Conservation (phyloP, 2,888 invertebrate species). For the Arrhopalites spinosus region DNA sequence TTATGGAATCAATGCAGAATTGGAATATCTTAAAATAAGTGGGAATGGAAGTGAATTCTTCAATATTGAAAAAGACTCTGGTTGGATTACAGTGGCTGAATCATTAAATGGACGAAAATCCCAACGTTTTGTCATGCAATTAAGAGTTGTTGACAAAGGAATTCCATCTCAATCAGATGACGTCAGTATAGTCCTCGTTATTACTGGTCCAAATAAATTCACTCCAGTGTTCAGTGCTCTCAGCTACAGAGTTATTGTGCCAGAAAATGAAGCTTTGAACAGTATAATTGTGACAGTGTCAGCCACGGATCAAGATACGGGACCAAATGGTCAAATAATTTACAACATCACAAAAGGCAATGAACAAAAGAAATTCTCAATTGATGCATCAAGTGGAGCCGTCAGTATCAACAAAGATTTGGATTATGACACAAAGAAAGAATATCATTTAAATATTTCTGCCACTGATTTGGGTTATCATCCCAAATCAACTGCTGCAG, state of each 20-base stretch:
- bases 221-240: conserved; percentile 81
- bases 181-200: conserved; percentile 72
- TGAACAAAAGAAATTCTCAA: conserved; percentile 76
- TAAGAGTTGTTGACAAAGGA: conserved; percentile 83
- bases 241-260: conserved; percentile 83
- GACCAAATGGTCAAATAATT: conserved; percentile 86
- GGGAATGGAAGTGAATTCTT: conserved; percentile 81
- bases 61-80: conserved; percentile 73
- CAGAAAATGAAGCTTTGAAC: conserved; percentile 84
- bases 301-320: conserved; percentile 82
- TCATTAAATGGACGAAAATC: conserved; percentile 62
- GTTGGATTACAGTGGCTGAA: conserved; percentile 78
- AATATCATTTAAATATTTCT: conserved; percentile 84
- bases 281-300: conserved; percentile 82
- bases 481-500: conserved; percentile 79
- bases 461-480: conserved; percentile 82
- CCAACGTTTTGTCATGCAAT: conserved; percentile 69
- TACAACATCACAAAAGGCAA: conserved; percentile 86
- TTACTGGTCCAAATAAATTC: conserved; percentile 82
- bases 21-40: conserved; percentile 74
- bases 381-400: conserved; percentile 76
- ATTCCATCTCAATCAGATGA: conserved; percentile 83
- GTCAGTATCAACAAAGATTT: conserved; percentile 78
- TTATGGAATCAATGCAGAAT: conserved; percentile 86
- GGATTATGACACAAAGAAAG: conserved; percentile 84